These are phyloP conservation scores for Sus cebifrons DNA, from an alignment of 2,797 vertebrate genomes.

Conservation along the genomic window DNA sequence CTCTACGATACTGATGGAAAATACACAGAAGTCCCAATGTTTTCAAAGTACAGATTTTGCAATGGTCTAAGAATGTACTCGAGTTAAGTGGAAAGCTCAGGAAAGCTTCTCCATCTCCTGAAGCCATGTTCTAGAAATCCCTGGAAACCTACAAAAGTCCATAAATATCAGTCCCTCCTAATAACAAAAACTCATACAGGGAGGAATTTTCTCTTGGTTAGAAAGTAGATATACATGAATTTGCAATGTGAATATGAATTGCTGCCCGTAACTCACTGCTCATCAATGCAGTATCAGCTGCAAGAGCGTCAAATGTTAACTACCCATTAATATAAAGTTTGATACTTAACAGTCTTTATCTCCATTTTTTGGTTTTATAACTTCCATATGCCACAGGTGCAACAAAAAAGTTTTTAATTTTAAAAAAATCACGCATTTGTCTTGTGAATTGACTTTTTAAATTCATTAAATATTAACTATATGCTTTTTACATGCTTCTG, in stretches of 20 bases:
- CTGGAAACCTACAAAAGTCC: not conserved
- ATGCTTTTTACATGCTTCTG: not conserved
- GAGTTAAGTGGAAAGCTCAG: not conserved
- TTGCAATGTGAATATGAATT: not conserved
- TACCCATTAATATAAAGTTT: not conserved
- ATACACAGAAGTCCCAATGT: not conserved
- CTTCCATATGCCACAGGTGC: too few species aligned
- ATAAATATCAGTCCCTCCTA: not conserved
- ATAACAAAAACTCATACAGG: not conserved
- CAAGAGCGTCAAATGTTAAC: constrained; percentile 1
- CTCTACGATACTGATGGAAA: not conserved
- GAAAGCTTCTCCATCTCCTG: not conserved
- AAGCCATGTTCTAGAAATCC: not conserved
- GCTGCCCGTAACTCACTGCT: not conserved
- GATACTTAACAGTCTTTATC: not conserved
- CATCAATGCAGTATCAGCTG: not conserved
- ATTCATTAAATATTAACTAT: not conserved
- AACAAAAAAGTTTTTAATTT: too few species aligned
- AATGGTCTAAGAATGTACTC: not conserved
- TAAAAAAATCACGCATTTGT: not conserved
- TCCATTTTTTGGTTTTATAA: not conserved
- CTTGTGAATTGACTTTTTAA: not conserved
- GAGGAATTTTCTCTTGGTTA: not conserved
- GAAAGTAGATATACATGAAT: not conserved
- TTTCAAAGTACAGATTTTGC: not conserved